These are phyloP conservation scores for Neogale vison DNA, from an alignment of 2,113 vertebrate genomes.

Conservation along the genomic window DNA sequence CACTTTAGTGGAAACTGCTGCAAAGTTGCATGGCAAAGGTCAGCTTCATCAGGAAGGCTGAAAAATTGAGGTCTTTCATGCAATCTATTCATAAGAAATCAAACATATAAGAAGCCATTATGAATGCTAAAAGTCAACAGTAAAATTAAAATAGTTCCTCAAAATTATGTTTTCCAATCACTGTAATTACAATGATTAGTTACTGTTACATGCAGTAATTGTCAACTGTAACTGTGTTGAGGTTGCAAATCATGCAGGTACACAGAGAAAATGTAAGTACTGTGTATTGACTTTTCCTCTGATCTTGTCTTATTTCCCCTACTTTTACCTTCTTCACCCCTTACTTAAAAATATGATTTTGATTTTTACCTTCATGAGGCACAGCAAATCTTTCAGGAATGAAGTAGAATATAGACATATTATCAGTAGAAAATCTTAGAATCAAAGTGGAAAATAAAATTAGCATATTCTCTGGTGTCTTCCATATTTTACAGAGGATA, in stretches of 20 bases:
- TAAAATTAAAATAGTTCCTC: not conserved
- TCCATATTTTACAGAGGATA: not conserved
- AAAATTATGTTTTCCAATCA: not conserved
- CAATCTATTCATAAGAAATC: not conserved
- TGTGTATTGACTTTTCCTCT: not conserved
- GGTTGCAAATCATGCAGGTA: not conserved
- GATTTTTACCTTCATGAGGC: not conserved
- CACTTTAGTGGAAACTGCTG: not conserved
- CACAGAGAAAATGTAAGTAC: not conserved
- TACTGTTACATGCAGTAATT: not conserved
- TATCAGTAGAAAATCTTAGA: not conserved
- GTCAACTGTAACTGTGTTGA: not conserved
- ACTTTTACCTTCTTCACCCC: not conserved
- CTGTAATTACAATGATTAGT: not conserved
- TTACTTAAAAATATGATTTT: not conserved
- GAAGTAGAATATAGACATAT: not conserved
- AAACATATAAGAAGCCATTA: not conserved
- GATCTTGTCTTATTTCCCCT: not conserved
- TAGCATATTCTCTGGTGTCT: not conserved
- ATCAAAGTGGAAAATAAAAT: not conserved
- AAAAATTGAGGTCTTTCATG: not conserved
- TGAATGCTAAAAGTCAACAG: not conserved
- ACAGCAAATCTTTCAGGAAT: not conserved
- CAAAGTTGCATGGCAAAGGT: not conserved
- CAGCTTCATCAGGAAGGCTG: not conserved